These are phyloP conservation scores for Smittia aterrima DNA, from an alignment of 2,888 invertebrate species.

Conservation along the genomic window DNA sequence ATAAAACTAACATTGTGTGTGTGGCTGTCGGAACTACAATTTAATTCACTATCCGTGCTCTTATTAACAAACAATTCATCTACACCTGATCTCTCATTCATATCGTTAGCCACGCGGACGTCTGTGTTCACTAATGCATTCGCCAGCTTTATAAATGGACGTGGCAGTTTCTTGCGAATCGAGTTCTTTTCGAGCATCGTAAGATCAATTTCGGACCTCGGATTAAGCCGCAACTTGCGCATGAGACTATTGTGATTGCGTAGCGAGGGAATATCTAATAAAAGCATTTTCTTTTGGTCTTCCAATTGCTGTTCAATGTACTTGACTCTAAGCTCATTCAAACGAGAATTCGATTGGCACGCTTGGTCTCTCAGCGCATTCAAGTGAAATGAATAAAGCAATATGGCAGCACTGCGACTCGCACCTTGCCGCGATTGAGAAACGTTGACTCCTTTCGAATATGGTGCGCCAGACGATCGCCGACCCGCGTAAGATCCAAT, in stretches of 20 bases:
- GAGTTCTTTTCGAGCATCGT: conserved; percentile 3
- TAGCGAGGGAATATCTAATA: conserved; percentile 52
- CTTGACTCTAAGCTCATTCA: conserved; percentile 48
- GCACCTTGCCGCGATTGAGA: conserved; percentile 88
- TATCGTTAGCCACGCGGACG: background rate
- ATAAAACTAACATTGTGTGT: conserved; percentile 19
- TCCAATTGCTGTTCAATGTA: conserved; percentile 55
- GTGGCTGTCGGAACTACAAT: conserved; percentile 26
- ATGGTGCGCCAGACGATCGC: conserved; percentile 57
- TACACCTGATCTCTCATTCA: conserved; percentile 41
- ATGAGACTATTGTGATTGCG: conserved; percentile 35
- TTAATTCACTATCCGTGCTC: conserved; percentile 20
- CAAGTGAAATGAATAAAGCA: conserved; percentile 85
- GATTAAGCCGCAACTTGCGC: conserved; percentile 34
- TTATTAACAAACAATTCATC: conserved; percentile 36
- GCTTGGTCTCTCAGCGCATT: conserved; percentile 54
- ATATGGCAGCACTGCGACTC: conserved; percentile 90
- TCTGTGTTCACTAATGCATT: background rate
- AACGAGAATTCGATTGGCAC: conserved; percentile 52
- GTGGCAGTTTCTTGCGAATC: conserved; percentile 12
- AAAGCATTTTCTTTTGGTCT: conserved; percentile 54
- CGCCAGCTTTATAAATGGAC: conserved; percentile 13
- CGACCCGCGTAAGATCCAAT: conserved; percentile 57
- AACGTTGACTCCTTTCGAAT: conserved; percentile 67
- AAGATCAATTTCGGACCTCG: conserved; percentile 30